Evolutionary conservation across 2,888 invertebrate genomes (phyloP).

Genomic region (Ennomos erosarius): DNA sequence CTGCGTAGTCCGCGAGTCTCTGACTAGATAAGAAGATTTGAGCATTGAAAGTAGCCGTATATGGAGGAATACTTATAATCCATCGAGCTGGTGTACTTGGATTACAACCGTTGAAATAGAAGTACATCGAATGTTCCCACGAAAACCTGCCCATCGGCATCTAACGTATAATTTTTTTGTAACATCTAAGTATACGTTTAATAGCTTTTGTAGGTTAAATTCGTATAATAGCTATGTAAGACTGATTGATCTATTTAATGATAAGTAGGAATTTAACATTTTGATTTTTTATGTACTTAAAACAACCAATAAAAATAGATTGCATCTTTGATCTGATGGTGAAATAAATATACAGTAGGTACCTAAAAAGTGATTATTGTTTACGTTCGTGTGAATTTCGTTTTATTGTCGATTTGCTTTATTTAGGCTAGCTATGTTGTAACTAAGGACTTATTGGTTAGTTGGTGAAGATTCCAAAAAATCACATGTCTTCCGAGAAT

Average conservation of each 20-base stretch:
- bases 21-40: constrained; percentile 47
- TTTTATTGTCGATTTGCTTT: no score
- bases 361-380: no score
- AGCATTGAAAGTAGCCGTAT: constrained; percentile 47
- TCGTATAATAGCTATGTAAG: constrained; percentile 18
- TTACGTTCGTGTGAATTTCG: no score
- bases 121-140: constrained; percentile 63
- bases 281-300: constrained; percentile 6
- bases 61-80: constrained; percentile 44
- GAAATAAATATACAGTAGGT: no score
- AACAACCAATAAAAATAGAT: no score
- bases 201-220: constrained; percentile 22
- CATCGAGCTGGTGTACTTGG: constrained; percentile 1
- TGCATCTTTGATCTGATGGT: no score
- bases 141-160: constrained; percentile 53
- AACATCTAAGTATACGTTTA: constrained; percentile 36
- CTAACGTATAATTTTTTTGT: constrained; percentile 54
- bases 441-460: no score
- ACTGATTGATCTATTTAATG: constrained; percentile 16
- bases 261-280: constrained; percentile 11
- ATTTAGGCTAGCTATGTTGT: no score
- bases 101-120: constrained; percentile 31
- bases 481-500: no score
- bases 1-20: constrained; percentile 2
- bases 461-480: no score